These are phyloP conservation scores for Xiphophorus hellerii DNA, from an alignment of 2,113 vertebrate genomes.

Conservation along the genomic window DNA sequence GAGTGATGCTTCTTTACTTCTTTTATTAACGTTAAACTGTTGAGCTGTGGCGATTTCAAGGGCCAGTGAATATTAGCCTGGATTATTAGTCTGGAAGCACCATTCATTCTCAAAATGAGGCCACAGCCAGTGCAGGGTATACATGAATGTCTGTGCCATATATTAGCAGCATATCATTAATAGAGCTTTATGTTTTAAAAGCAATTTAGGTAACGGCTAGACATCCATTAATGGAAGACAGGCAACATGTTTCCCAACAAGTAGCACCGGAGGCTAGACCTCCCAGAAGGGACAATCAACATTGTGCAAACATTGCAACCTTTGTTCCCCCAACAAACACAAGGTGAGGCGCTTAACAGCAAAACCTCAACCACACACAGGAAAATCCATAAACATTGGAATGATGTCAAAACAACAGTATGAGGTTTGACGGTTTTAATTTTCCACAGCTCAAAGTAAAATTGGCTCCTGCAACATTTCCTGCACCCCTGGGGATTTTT, in stretches of 20 bases:
- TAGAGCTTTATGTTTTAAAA: slow-evolving; percentile 34
- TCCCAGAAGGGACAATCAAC: slow-evolving; percentile 77
- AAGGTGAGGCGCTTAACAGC: slow-evolving; percentile 75
- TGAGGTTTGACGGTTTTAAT: slow-evolving; percentile 80
- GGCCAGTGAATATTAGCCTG: slow-evolving; percentile 56
- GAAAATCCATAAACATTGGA: slow-evolving; percentile 84
- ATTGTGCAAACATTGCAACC: slow-evolving; percentile 80
- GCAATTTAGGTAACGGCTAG: slow-evolving; percentile 53
- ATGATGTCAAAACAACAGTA: slow-evolving; percentile 83
- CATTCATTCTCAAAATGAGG: slow-evolving; percentile 24
- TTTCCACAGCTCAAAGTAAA: slow-evolving; percentile 82
- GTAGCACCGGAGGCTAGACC: slow-evolving; percentile 77
- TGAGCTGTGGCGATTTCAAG: slow-evolving; percentile 39
- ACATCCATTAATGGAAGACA: slow-evolving; percentile 61
- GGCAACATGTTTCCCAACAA: slow-evolving; percentile 66
- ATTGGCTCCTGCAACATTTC: slow-evolving; percentile 76
- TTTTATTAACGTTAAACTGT: slow-evolving; percentile 22
- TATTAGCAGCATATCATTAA: slow-evolving; percentile 21
- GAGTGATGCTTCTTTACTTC: not conserved
- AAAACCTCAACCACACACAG: slow-evolving; percentile 74
- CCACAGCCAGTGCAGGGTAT: slow-evolving; percentile 10
- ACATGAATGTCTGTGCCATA: not conserved
- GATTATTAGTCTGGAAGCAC: slow-evolving; percentile 27
- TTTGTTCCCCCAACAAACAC: slow-evolving; percentile 74
- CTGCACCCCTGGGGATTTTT: slow-evolving; percentile 71